These are phyloP conservation scores for Baronia brevicornis DNA, from an alignment of 2,888 invertebrate species.

Conservation along the genomic window DNA sequence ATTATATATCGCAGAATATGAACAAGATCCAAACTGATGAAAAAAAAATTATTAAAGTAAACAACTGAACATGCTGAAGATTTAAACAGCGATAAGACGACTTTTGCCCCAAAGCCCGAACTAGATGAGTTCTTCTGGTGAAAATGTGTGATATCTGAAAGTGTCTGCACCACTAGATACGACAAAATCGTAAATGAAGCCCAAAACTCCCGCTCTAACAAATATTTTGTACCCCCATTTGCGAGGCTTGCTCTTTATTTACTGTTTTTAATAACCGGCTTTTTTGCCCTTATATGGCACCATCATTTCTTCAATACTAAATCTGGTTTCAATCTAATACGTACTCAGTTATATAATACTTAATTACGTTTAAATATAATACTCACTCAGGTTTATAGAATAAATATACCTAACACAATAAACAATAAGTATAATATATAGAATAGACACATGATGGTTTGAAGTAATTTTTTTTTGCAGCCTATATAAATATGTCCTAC, in stretches of 20 bases:
- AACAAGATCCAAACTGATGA: too few relatives aligned
- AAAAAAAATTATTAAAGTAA: constrained; percentile 12
- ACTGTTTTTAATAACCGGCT: constrained; percentile 30
- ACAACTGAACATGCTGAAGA: constrained; percentile 9
- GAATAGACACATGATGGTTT: too few relatives aligned
- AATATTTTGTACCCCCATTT: constrained; percentile 31
- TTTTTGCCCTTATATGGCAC: constrained; percentile 32
- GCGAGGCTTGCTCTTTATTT: constrained; percentile 28
- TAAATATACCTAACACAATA: too few relatives aligned
- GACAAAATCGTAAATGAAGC: constrained; percentile 27
- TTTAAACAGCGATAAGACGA: constrained; percentile 12
- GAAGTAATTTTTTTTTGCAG: too few relatives aligned
- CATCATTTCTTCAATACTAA: constrained; percentile 35
- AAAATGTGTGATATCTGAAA: constrained; percentile 16
- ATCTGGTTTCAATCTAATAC: too few relatives aligned
- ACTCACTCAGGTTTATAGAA: too few relatives aligned
- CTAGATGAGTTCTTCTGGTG: constrained; percentile 19
- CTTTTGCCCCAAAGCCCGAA: constrained; percentile 15
- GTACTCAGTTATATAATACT: too few relatives aligned
- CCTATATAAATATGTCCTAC: too few relatives aligned
- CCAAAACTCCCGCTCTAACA: constrained; percentile 22
- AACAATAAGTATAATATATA: too few relatives aligned
- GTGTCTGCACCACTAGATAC: constrained; percentile 26
- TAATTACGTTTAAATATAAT: too few relatives aligned
- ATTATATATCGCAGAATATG: too few relatives aligned